Conservation (phyloP, 2,797 vertebrate genomes). For the Pangasius sanitwongsei region DNA sequence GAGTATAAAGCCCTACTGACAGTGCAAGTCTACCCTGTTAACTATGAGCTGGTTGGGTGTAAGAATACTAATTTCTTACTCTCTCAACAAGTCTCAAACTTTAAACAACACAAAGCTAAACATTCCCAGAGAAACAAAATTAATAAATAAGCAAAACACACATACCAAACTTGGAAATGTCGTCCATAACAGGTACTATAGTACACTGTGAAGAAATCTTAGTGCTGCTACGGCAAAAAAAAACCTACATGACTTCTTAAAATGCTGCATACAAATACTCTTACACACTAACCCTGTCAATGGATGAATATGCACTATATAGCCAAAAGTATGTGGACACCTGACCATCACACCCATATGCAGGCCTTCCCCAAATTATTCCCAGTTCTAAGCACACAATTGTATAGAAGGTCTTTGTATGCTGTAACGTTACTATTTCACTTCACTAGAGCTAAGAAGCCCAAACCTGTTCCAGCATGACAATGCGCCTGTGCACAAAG, state of each 20-base stretch:
- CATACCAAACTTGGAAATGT: not conserved
- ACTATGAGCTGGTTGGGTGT: not conserved
- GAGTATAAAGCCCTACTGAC: not conserved
- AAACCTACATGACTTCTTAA: not conserved
- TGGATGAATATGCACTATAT: too few relatives aligned
- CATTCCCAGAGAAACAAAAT: not conserved
- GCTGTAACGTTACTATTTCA: not conserved
- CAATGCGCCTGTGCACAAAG: not conserved
- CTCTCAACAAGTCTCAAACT: not conserved
- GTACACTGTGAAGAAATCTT: not conserved
- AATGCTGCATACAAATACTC: not conserved
- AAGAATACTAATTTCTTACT: not conserved
- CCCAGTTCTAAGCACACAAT: too few relatives aligned
- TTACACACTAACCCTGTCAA: not conserved
- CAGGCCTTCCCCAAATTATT: not conserved
- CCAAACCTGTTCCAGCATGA: not conserved
- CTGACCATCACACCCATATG: not conserved
- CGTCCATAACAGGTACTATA: not conserved
- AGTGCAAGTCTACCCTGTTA: not conserved
- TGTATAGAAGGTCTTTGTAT: not conserved
- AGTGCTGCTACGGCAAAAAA: not conserved
- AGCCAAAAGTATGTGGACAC: not conserved
- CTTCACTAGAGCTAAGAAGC: not conserved
- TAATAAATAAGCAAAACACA: constrained; percentile 35
- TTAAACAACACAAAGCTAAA: not conserved